A percentile compares a stretch with the other conserved stretches of the same genome.
These are phyloP conservation scores for Hipparchia sbordonii DNA, from an alignment of 2,888 invertebrate species.

Conservation along the genomic window DNA sequence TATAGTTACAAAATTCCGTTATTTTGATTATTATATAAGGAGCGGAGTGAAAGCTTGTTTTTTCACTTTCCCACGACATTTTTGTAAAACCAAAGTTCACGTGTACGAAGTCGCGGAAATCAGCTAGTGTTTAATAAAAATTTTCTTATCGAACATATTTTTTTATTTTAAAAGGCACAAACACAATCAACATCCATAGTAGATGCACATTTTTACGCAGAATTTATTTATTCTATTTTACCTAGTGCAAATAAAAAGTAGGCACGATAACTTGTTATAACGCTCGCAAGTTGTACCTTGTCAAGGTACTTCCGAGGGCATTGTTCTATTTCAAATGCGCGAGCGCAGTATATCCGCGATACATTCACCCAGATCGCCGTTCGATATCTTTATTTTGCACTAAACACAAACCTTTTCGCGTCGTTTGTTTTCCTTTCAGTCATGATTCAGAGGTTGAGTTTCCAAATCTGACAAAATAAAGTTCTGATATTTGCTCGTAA, in stretches of 20 bases:
- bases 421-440: not conserved
- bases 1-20: no score
- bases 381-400: conserved; percentile 13
- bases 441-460: not conserved
- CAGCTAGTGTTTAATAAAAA: no score
- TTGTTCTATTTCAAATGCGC: conserved; percentile 39
- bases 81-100: no score
- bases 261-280: conserved; percentile 13
- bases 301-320: conserved; percentile 41
- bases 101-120: no score
- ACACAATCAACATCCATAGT: no score
- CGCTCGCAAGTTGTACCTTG: conserved; percentile 14
- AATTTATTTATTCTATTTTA: not conserved
- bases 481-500: no score
- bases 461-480: not conserved
- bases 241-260: conserved; percentile 8
- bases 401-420: not conserved
- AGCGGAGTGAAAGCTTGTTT: no score
- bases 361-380: conserved; percentile 34
- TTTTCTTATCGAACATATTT: no score
- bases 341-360: conserved; percentile 34
- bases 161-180: no score
- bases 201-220: no score
- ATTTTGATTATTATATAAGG: no score
- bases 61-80: no score